A percentile compares a stretch with the other conserved stretches of the same genome.
Evolutionary conservation across 1,140 invertebrate species (phyloP).

Genomic region (Liolophura sinensis): DNA sequence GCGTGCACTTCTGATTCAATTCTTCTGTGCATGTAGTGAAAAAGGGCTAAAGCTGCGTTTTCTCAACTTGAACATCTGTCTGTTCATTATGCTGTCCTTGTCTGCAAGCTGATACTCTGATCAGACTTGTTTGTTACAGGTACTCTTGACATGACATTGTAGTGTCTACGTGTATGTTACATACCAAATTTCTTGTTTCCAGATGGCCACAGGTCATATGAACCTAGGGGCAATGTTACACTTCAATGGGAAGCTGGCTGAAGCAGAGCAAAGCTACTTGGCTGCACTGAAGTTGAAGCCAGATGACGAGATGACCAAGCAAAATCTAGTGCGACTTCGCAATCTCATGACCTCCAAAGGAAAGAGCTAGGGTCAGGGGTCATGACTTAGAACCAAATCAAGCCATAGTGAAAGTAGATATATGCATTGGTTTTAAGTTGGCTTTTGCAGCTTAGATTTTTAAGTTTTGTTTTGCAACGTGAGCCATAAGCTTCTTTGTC

Average conservation of each 20-base stretch:
- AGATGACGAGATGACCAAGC: conserved; percentile 81
- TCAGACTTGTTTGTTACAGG: neutral
- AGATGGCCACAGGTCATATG: conserved; percentile 87
- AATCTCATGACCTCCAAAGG: conserved; percentile 44
- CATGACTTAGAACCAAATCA: neutral
- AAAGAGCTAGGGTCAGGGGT: neutral
- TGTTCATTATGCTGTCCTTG: neutral
- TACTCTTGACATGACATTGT: conserved; percentile 16
- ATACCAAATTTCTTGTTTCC: conserved; percentile 49
- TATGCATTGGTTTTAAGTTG: too few species aligned
- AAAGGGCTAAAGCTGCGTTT: neutral
- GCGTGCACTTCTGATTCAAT: too few species aligned
- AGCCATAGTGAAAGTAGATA: too few species aligned
- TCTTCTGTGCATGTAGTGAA: neutral
- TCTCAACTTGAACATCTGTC: too few species aligned
- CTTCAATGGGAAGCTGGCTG: conserved; percentile 83
- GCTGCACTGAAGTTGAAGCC: conserved; percentile 81
- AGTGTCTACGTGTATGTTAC: neutral
- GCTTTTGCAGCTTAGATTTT: too few species aligned
- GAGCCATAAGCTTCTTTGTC: too few species aligned
- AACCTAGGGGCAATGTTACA: conserved; percentile 93
- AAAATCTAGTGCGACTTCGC: conserved; percentile 81
- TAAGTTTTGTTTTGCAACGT: too few species aligned
- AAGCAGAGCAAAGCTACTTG: conserved; percentile 82
- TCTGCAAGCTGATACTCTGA: too few species aligned